Conservation (phyloP, 2,113 vertebrate genomes). For the Polypterus bichir region DNA sequence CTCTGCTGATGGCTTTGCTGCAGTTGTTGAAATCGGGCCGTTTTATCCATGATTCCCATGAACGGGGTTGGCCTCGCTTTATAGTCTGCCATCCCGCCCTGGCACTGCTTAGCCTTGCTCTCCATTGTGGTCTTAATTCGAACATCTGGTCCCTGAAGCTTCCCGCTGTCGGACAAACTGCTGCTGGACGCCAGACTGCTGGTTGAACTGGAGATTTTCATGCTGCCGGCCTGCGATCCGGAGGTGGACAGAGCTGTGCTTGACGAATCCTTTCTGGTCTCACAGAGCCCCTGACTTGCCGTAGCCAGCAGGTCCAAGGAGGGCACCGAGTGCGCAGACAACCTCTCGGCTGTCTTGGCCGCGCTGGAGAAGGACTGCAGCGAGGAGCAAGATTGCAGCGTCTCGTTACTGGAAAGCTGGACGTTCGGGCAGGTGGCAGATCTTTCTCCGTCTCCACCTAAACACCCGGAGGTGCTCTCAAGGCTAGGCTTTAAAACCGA, state of each 20-base stretch:
- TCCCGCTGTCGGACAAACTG: slow-evolving; percentile 64
- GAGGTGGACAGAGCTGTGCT: slow-evolving; percentile 25
- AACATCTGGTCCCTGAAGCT: slow-evolving; percentile 62
- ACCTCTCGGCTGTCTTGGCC: slow-evolving; percentile 46
- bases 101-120: slow-evolving; percentile 37
- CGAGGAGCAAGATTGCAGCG: slow-evolving; percentile 20
- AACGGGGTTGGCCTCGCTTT: slow-evolving; percentile 72
- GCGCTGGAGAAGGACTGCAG: slow-evolving; percentile 35
- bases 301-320: slow-evolving; percentile 38
- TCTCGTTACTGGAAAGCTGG: slow-evolving; percentile 40
- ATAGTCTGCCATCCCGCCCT: slow-evolving; percentile 46
- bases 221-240: slow-evolving; percentile 41
- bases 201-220: slow-evolving; percentile 62
- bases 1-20: slow-evolving; percentile 35
- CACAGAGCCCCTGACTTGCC: slow-evolving; percentile 28
- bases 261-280: slow-evolving; percentile 38
- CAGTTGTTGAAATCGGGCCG: slow-evolving; percentile 65
- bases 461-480: slow-evolving; percentile 41
- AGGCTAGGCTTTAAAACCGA: slow-evolving; percentile 44
- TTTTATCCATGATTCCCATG: slow-evolving; percentile 94
- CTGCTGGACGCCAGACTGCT: slow-evolving; percentile 70
- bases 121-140: slow-evolving; percentile 62
- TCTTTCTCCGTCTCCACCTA: slow-evolving; percentile 39
- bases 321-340: slow-evolving; percentile 42
- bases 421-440: slow-evolving; percentile 21